Conservation (phyloP, 2,888 invertebrate species). For the Eretmocerus hayati region DNA sequence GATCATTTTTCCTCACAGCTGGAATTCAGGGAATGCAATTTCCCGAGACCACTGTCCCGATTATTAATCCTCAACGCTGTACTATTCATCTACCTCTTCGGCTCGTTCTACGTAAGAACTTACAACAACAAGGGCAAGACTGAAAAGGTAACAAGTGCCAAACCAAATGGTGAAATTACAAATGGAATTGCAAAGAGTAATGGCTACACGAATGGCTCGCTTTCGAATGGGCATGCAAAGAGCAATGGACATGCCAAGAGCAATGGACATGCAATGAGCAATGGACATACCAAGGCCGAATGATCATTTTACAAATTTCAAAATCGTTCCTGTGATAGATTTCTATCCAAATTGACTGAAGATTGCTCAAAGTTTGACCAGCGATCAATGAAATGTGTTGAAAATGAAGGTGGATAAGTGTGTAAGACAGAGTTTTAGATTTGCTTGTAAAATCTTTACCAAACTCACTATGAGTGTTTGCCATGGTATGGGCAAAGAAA, state of each 20-base stretch:
- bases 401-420: no score
- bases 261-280: no score
- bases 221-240: slow-evolving; percentile 1
- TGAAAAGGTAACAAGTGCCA: slow-evolving; percentile 1
- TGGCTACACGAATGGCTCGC: slow-evolving; percentile 1
- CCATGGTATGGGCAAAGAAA: no score
- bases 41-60: slow-evolving; percentile 62
- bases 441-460: no score
- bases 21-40: slow-evolving; percentile 48
- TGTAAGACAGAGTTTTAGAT: no score
- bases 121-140: slow-evolving; percentile 44
- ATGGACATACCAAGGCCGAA: no score
- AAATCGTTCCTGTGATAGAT: no score
- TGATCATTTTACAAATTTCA: no score
- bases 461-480: no score
- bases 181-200: slow-evolving; percentile 5
- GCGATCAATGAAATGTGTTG: no score
- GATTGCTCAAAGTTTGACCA: no score
- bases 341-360: no score
- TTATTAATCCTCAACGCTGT: slow-evolving; percentile 62
- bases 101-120: slow-evolving; percentile 64
- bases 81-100: slow-evolving; percentile 71
- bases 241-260: slow-evolving; percentile 5
- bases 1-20: slow-evolving; percentile 7
- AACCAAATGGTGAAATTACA: not conserved